Evolutionary conservation across 2,888 invertebrate species (phyloP).

Genomic region (Formica aserva): DNA sequence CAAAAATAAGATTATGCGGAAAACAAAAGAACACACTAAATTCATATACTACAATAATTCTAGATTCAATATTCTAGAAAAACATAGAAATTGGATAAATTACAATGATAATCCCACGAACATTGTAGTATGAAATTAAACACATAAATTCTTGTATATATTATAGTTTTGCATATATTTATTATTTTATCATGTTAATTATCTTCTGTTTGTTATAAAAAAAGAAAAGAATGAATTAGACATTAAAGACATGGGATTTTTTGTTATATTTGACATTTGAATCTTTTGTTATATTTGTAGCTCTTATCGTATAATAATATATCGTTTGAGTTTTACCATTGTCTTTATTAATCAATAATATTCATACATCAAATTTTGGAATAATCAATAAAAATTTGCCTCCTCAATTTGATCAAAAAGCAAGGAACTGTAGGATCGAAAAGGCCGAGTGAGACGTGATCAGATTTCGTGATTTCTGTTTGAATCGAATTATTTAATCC

Average conservation of each 20-base stretch:
- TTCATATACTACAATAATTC: not conserved
- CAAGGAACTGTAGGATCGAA: not conserved
- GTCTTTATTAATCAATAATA: not conserved
- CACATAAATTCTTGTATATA: not conserved
- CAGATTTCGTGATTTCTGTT: conserved; percentile 19
- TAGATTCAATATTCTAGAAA: not conserved
- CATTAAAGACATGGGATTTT: not conserved
- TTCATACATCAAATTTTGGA: not conserved
- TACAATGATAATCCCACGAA: not conserved
- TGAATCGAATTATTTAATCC: conserved; percentile 34
- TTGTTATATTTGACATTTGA: too few relatives aligned
- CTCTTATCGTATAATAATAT: not conserved
- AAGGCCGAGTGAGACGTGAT: not conserved
- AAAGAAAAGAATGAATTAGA: not conserved
- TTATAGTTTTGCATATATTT: not conserved
- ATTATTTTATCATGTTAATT: not conserved
- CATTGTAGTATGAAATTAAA: not conserved
- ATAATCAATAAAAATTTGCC: not conserved
- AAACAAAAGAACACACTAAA: not conserved
- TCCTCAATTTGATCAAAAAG: not conserved
- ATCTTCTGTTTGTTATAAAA: not conserved
- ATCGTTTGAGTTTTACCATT: not conserved
- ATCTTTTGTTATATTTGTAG: not conserved
- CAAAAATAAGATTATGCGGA: not conserved
- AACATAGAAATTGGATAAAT: not conserved